Evolutionary conservation across 2,797 vertebrate species (phyloP), one percentile per base, ranked within the genome.

Genomic region (Onychomys leucogaster): DNA sequence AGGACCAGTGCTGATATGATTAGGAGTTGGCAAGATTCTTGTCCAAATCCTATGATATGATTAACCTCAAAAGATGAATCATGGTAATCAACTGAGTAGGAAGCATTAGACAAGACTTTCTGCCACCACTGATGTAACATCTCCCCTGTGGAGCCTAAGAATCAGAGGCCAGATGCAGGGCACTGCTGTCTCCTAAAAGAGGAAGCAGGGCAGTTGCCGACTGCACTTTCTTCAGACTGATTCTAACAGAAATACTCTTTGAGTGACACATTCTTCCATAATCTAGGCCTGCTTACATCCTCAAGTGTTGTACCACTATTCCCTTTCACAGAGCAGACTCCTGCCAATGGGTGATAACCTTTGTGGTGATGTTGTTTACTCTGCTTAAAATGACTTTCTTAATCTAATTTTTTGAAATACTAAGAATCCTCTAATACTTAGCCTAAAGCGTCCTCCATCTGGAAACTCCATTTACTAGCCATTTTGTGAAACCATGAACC

Each of bases 241-340:
- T 80, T 91, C 67, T 93, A 25, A 88, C 65, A 67, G 71, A 78
- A 52, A 73, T 94, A 57, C 29, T 90, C 52, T 76, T 91, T 89
- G 43, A 2, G 67, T 93, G 78, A 63, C 21, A 83, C 59, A 21
- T 95, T 92, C 21, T 41, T 85, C 57, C 91, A 34, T 92, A 32
- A 80, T n/a, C 21, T 89, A 88, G 59, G 23, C 76, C 85, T 86
- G 82, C 84, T 93, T 90, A 73, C 43, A 49, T 87, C 67, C 69
- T 37, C 86, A 91, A 0, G 89, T 91, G 89, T 83, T 76, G 96
- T 91, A 65, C 89, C 71, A 43, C n/a, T 93, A 16, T 29, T 80
- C 29, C 29, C 41, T 96, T 76, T 92, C 83, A 94, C 34, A 93
- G 80, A 86, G 29, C 55, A 94, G 96, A 89, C 6, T 97, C 82